Conservation (phyloP, 92 coral and sea anemone species). For the Actinernus sp. region DNA sequence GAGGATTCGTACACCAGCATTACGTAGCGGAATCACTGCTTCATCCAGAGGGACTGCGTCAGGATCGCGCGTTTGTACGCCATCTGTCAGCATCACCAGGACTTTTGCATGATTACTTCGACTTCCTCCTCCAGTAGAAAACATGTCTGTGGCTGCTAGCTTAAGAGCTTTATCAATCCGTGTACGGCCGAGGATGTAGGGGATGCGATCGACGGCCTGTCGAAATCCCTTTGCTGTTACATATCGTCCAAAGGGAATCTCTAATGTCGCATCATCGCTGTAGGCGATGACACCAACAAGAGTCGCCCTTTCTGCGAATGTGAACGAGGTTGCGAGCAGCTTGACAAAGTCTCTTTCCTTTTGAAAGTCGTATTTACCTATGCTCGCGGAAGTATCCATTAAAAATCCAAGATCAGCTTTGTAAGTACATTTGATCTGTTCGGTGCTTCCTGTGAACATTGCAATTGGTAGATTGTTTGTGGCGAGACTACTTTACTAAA, state of each 20-base stretch:
- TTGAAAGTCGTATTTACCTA: slow-evolving; percentile 62
- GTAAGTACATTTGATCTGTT: slow-evolving; percentile 34
- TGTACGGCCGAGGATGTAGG: slow-evolving; percentile 34
- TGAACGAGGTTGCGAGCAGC: slow-evolving; percentile 67
- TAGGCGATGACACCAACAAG: slow-evolving; percentile 71
- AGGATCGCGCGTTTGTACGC: slow-evolving; percentile 70
- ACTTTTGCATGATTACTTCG: slow-evolving; percentile 43
- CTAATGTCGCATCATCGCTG: slow-evolving; percentile 60
- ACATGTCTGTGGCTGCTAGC: slow-evolving; percentile 28
- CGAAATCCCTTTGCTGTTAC: slow-evolving; percentile 11
- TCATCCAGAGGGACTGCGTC: slow-evolving; percentile 58
- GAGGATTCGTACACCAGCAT: slow-evolving; percentile 59
- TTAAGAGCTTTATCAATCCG: slow-evolving; percentile 40
- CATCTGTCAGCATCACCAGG: slow-evolving; percentile 71
- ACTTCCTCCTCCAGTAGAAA: slow-evolving; percentile 6
- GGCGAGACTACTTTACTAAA: too few species aligned
- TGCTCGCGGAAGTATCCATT: slow-evolving; percentile 90
- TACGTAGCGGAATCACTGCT: slow-evolving; percentile 71
- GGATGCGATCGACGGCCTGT: slow-evolving; percentile 24
- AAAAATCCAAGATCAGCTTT: slow-evolving; percentile 80
- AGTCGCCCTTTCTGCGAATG: slow-evolving; percentile 50
- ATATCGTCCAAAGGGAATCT: slow-evolving; percentile 33
- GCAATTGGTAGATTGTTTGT: too few species aligned
- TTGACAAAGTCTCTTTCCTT: slow-evolving; percentile 86
- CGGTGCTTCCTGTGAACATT: too few species aligned